Conservation (phyloP, 2,888 invertebrate genomes). For the Drosophila helvetica region DNA sequence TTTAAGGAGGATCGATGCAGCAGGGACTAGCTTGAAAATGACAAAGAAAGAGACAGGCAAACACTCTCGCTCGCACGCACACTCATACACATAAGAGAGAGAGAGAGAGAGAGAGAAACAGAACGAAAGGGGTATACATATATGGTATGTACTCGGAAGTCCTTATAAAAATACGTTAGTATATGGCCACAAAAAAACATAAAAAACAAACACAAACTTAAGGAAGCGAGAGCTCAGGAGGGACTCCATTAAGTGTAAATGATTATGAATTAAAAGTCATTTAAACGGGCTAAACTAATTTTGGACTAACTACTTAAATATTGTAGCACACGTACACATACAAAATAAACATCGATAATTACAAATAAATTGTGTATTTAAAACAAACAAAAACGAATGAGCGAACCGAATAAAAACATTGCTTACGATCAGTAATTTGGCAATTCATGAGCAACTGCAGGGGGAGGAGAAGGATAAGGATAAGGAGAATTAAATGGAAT, state of each 20-base stretch:
- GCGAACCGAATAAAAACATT: slow-evolving; percentile 15
- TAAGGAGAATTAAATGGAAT: neutral
- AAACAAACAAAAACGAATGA: slow-evolving; percentile 33
- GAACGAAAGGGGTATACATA: neutral
- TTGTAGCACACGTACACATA: slow-evolving; percentile 27
- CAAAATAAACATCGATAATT: slow-evolving; percentile 15
- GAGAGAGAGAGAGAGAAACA: slow-evolving; percentile 1
- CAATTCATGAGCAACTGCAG: slow-evolving; percentile 74
- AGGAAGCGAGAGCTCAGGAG: neutral
- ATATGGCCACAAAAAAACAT: slow-evolving; percentile 60
- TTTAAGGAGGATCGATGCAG: slow-evolving; percentile 47
- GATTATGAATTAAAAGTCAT: slow-evolving; percentile 9
- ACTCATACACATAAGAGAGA: neutral
- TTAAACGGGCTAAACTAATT: slow-evolving; percentile 67
- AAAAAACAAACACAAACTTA: slow-evolving; percentile 6
- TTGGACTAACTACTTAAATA: slow-evolving; percentile 71
- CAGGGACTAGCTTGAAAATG: slow-evolving; percentile 23
- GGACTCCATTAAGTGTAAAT: slow-evolving; percentile 47
- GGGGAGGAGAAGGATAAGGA: slow-evolving; percentile 15
- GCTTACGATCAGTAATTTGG: slow-evolving; percentile 69
- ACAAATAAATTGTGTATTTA: slow-evolving; percentile 19
- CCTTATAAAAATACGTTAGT: neutral
- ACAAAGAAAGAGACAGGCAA: neutral
- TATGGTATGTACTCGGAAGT: neutral
- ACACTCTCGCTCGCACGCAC: neutral